A percentile compares a stretch with the other conserved stretches of the same genome.
These are phyloP conservation scores for Mizuhopecten yessoensis DNA, from an alignment of 1,140 invertebrate species.

Conservation along the genomic window DNA sequence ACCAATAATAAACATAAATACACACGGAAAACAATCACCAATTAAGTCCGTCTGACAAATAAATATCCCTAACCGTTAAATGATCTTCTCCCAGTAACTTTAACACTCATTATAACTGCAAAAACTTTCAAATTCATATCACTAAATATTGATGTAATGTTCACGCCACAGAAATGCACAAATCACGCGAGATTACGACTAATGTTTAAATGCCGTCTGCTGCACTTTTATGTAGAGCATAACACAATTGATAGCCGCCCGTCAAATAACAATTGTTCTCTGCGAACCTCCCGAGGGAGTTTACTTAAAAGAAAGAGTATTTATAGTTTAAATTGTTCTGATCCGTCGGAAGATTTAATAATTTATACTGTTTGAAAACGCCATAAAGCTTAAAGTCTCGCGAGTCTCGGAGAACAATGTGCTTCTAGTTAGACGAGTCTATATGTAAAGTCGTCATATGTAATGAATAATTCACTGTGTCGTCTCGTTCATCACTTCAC, in stretches of 20 bases:
- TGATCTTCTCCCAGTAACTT: no score
- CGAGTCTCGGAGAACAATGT: not conserved
- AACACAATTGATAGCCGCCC: not conserved
- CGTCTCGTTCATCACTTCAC: no score
- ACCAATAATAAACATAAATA: no score
- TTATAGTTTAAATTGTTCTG: not conserved
- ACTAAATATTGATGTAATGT: no score
- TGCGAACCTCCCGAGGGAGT: not conserved
- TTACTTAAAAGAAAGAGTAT: not conserved
- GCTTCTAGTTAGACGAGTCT: not conserved
- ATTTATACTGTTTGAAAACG: not conserved
- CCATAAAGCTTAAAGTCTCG: not conserved
- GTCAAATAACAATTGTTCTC: not conserved
- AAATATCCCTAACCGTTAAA: no score
- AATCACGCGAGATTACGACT: not conserved
- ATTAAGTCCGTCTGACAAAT: no score
- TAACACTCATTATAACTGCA: no score
- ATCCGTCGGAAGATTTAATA: not conserved
- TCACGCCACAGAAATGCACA: not conserved
- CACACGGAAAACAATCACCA: no score
- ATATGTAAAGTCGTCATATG: no score
- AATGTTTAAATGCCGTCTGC: not conserved
- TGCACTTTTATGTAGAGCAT: not conserved
- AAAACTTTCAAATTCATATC: no score
- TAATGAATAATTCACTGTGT: no score